A percentile compares a stretch with the other conserved stretches of the same genome.
Conservation (phyloP, 2,113 vertebrate genomes). For the Hyperoodon ampullatus region DNA sequence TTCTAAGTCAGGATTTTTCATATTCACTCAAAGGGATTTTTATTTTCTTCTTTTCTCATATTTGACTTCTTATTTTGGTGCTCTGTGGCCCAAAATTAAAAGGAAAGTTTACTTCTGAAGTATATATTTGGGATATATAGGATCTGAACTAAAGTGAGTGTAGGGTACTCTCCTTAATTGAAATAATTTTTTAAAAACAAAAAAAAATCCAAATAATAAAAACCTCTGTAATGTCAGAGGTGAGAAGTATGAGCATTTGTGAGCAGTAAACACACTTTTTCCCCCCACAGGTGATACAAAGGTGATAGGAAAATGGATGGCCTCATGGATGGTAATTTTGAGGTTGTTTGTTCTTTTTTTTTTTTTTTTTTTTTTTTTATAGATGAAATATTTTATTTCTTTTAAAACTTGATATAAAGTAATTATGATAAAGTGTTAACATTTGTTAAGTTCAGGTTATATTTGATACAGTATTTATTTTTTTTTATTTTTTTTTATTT, state of each 20-base stretch:
- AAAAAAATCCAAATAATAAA: neutral
- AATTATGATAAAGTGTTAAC: too few relatives aligned
- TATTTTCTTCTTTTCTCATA: neutral
- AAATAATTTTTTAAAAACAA: neutral
- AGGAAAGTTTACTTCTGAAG: neutral
- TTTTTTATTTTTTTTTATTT: too few relatives aligned
- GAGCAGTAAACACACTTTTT: neutral
- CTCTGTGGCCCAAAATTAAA: neutral
- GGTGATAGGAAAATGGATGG: neutral
- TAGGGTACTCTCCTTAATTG: neutral
- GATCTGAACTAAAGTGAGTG: neutral
- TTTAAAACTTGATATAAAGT: too few relatives aligned
- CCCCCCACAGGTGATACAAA: neutral
- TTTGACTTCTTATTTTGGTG: neutral
- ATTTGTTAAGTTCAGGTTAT: too few relatives aligned
- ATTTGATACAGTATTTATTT: too few relatives aligned
- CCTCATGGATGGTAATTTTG: neutral
- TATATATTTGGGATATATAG: neutral
- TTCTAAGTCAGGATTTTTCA: neutral
- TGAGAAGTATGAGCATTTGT: neutral
- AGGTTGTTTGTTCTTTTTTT: neutral
- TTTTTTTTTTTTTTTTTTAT: too few relatives aligned
- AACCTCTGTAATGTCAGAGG: neutral
- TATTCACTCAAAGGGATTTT: slow-evolving; percentile 10
- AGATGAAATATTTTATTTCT: too few relatives aligned